Evolutionary conservation across 2,113 vertebrate species (phyloP).

Genomic region (Anthoscopus minutus): DNA sequence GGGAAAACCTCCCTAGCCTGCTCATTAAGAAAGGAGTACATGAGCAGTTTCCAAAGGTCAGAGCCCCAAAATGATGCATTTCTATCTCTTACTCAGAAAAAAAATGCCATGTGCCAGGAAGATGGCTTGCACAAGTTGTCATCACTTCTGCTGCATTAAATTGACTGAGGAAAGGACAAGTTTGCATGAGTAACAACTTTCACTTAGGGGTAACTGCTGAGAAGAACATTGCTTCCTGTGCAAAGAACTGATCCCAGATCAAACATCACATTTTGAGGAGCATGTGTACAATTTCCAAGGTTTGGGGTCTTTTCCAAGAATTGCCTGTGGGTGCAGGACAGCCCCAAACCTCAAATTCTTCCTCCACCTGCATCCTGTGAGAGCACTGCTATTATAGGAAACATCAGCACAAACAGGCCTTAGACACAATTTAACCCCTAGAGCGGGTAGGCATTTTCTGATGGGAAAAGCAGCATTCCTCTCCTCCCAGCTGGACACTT

Average conservation of each 20-base stretch:
- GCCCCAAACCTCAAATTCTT: neutral
- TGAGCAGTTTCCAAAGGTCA: neutral
- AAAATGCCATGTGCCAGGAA: neutral
- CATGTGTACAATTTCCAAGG: neutral
- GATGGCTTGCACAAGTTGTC: neutral
- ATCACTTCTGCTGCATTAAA: neutral
- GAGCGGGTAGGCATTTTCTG: neutral
- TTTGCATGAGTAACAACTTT: neutral
- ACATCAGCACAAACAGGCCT: neutral
- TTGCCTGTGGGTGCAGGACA: neutral
- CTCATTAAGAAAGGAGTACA: slow-evolving; percentile 1
- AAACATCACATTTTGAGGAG: neutral
- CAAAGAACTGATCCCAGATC: neutral
- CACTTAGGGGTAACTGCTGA: neutral
- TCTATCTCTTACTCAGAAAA: neutral
- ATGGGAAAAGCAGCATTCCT: slow-evolving; percentile 1
- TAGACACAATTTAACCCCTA: neutral
- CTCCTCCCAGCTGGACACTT: neutral
- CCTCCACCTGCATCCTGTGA: neutral
- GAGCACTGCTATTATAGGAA: neutral
- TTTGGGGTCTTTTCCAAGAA: neutral
- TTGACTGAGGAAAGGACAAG: neutral
- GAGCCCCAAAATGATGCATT: neutral
- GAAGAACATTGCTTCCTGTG: neutral
- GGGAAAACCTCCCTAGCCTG: neutral